phyloP scores from a whole-genome alignment of 1,140 invertebrate genomes.

The Papilio polytes region DNA sequence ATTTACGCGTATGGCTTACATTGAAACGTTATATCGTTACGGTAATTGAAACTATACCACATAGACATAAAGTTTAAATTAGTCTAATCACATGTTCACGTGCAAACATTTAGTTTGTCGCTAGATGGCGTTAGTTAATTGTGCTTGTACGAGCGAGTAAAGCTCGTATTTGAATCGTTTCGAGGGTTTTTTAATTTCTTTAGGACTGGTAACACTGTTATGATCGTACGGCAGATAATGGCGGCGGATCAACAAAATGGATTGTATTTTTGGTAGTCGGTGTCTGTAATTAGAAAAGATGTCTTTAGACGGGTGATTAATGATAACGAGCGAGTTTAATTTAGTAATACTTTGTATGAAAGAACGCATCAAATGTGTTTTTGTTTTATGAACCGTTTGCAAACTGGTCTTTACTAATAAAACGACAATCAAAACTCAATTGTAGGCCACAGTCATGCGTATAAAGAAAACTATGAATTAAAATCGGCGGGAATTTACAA shows the following conservation, averaged over 20 bases:
- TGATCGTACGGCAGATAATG: slow-evolving; percentile 28
- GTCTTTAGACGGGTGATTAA: slow-evolving; percentile 30
- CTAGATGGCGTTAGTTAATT: slow-evolving; percentile 75
- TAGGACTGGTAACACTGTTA: not conserved
- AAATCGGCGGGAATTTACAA: not conserved
- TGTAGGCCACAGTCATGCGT: not conserved
- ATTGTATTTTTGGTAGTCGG: slow-evolving; percentile 24
- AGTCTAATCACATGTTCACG: slow-evolving; percentile 41
- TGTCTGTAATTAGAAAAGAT: slow-evolving; percentile 31
- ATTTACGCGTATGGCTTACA: slow-evolving; percentile 54
- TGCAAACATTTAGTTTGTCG: slow-evolving; percentile 56
- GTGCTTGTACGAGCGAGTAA: slow-evolving; percentile 39
- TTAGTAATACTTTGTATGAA: slow-evolving; percentile 7
- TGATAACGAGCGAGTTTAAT: slow-evolving; percentile 36
- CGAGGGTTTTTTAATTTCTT: slow-evolving; percentile 14
- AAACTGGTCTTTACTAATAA: slow-evolving; percentile 8
- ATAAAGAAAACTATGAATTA: slow-evolving; percentile 4
- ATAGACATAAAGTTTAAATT: slow-evolving; percentile 64
- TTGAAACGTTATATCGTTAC: slow-evolving; percentile 65
- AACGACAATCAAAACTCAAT: slow-evolving; percentile 19
- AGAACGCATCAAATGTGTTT: not conserved
- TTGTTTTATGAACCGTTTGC: not conserved
- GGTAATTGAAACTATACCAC: slow-evolving; percentile 69
- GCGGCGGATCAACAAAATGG: slow-evolving; percentile 31
- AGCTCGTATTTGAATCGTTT: not conserved